Evolutionary conservation across 1,140 invertebrate genomes (phyloP), one percentile per base, ranked within the genome.

Genomic region (Polyergus mexicanus): DNA sequence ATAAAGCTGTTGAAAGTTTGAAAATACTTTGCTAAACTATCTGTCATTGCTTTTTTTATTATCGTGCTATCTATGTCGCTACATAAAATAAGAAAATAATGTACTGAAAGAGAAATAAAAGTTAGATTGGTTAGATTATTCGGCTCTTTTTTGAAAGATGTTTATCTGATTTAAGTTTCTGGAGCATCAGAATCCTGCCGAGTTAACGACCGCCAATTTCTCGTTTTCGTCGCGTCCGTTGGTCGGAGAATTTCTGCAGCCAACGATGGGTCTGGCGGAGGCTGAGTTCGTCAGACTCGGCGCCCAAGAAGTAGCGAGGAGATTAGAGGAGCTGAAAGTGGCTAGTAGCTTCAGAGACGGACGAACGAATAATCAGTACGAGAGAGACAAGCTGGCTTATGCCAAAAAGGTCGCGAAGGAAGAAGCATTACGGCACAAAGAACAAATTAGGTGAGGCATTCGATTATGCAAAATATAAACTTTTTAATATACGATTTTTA

Each of bases 161-260:
- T 28, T 22, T 25, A 25, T 10, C 7, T 28, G 0, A 16, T 87
- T 95, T 19, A 94, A 98, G 97, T 97, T 97, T 93, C 94, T 98
- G 90, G 98, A 98, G 87, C 96, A 97, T 92, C 97, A 98, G 93
- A 97, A 97, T 83, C 96, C 95, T 28, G 95, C 96, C 8, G 97
- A 98, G 86, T 95, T 99, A 62, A 97, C 96, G 0, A 96, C 97
- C 28, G 98, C 98, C 32, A 98, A 99, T 94, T 99, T 99, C 94
- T 98, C 97, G 54, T 99, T 99, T 94, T 98, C 97, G 69, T 97
- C 98, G 44, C 97, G 98, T 84, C 96, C 97, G 0, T 96, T 99
- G 69, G 96, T 99, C 56, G 99, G 99, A 8, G 98, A 99, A 78
- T 99, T 99, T 93, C 95, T 98, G 22, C 98, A 98, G 92, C 95